These are phyloP conservation scores for Catalaphyllia jardinei DNA, from an alignment of 64 coral and sea anemone genomes.

Conservation along the genomic window DNA sequence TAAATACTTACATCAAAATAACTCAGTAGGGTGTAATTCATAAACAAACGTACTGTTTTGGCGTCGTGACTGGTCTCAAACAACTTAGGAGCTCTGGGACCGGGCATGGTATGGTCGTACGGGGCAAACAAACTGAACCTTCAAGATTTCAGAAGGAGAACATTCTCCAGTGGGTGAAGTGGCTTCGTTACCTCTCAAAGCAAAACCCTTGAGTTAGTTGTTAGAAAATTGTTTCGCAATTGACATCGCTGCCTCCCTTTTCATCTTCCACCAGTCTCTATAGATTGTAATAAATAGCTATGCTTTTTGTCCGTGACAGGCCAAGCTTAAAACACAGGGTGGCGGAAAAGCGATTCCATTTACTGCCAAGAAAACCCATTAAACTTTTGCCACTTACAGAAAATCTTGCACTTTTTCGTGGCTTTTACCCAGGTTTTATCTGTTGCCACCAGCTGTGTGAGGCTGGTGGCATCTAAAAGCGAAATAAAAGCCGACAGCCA, in stretches of 20 bases:
- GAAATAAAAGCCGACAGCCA: background rate
- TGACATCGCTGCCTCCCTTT: background rate
- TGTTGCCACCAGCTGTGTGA: slow-evolving; percentile 8
- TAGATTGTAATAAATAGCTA: background rate
- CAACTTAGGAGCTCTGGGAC: background rate
- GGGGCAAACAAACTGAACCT: background rate
- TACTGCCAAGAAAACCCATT: background rate
- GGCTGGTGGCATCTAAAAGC: background rate
- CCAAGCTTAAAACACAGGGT: background rate
- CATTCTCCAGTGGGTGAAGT: slow-evolving; percentile 17
- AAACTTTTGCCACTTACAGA: background rate
- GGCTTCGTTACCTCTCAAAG: background rate
- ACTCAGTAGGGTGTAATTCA: background rate
- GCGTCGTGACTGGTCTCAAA: slow-evolving; percentile 8
- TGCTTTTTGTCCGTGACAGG: background rate
- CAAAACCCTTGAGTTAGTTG: slow-evolving; percentile 18
- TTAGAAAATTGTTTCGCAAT: slow-evolving; percentile 34
- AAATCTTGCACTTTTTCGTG: background rate
- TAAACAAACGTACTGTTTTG: slow-evolving; percentile 4
- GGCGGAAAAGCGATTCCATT: background rate
- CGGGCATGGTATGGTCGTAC: background rate
- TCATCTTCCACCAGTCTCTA: background rate
- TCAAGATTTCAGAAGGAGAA: background rate
- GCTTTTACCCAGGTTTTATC: slow-evolving; percentile 3
- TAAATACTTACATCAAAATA: background rate